Base-by-base conservation (phyloP, 2,797 vertebrate genomes). In the Typhlichthys eigenmanni region DNA sequence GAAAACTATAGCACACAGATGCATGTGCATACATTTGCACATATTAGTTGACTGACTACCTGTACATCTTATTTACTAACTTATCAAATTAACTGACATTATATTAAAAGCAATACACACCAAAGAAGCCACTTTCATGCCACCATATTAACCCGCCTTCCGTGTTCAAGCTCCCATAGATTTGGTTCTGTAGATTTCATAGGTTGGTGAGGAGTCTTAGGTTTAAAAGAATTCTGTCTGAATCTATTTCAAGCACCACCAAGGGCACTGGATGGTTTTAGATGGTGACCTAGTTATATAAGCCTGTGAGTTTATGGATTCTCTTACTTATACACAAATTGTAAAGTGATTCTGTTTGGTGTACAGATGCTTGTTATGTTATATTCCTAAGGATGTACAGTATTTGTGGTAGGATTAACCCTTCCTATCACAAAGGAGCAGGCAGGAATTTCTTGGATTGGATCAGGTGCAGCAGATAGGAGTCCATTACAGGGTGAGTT, bases 211-310 rank as follows among this genome's bases (percentile, higher is more conserved):
- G 80, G 71, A 81, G 81, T 83, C 71, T 86, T 74, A 69, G 83
- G 82, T 85, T 87, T 87, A 88, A 89, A 87, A 71, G 86, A 90
- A 78, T 79, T 74, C 73, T 77, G 81, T 80, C 78, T 80, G 86
- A 85, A 72, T 87, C 86, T 92, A 92, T 92, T 91, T 91, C 84
- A 85, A 91, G 90, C 86, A 83, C 68, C 88, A 92, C 90, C 89
- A 83, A 87, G 87, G 89, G 89, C 91, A 90, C 84, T 80, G 83
- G 80, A 88, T 87, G 85, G 74, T 76, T 91, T 92, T 85, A 88
- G 84, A 90, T 80, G 82, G 76, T 87, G 90, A 91, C 91, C 91
- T 91, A 93, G 79, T 92, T 92, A 89, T 87, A 88, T 87, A 84
- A 88, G 86, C 84, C 87, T 72, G 68, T 57, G 67, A 85, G 75